These are phyloP conservation scores for Drosophila sordidapex DNA, from an alignment of 2,888 invertebrate genomes.

Conservation along the genomic window DNA sequence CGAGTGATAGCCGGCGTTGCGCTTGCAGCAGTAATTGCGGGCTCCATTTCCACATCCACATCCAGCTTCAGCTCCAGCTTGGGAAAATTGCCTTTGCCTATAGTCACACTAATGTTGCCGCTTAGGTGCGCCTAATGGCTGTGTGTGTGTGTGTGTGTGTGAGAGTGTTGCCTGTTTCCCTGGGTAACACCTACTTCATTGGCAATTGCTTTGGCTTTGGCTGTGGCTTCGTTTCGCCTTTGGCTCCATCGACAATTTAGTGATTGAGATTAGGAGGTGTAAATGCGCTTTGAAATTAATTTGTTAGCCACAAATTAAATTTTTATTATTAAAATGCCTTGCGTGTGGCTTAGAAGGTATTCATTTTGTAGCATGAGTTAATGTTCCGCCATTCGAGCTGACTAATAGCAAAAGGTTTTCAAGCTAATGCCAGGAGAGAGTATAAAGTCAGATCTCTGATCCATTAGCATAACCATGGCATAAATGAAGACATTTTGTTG, in stretches of 20 bases:
- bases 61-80: slow-evolving; percentile 36
- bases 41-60: slow-evolving; percentile 12
- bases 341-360: slow-evolving; percentile 63
- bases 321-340: slow-evolving; percentile 76
- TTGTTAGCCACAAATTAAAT: slow-evolving; percentile 79
- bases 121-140: slow-evolving; percentile 77
- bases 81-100: slow-evolving; percentile 66
- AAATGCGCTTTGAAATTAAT: slow-evolving; percentile 81
- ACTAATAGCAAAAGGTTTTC: neutral
- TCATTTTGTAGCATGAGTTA: slow-evolving; percentile 8
- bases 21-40: slow-evolving; percentile 75
- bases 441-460: slow-evolving; percentile 42
- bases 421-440: neutral
- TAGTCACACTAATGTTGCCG: slow-evolving; percentile 67
- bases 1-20: slow-evolving; percentile 77
- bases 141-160: slow-evolving; percentile 20
- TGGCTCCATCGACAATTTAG: slow-evolving; percentile 69
- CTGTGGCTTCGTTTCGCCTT: slow-evolving; percentile 45
- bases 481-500: slow-evolving; percentile 75
- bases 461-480: slow-evolving; percentile 75
- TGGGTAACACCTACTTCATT: slow-evolving; percentile 62
- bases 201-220: slow-evolving; percentile 49
- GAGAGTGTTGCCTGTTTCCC: slow-evolving; percentile 28
- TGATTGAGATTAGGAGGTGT: slow-evolving; percentile 81
- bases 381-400: neutral